Evolutionary conservation across 2,888 invertebrate genomes (phyloP).

Genomic region (Altica lythri): DNA sequence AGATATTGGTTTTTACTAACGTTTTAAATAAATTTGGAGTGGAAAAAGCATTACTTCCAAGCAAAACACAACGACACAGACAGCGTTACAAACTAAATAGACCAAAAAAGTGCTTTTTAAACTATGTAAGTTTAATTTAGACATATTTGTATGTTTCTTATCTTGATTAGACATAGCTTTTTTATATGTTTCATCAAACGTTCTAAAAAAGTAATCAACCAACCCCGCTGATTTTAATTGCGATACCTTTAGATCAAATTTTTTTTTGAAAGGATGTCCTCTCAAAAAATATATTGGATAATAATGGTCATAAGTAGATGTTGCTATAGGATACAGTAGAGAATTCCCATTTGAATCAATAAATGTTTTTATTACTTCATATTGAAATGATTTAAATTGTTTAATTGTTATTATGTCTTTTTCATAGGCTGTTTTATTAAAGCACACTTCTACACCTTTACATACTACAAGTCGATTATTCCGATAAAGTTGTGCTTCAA

Average conservation of each 20-base stretch:
- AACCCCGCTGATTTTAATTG: constrained; percentile 8
- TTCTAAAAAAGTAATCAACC: constrained; percentile 1
- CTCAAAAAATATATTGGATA: constrained; percentile 15
- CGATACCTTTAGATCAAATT: constrained; percentile 7
- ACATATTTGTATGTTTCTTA: too few relatives aligned
- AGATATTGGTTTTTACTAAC: too few relatives aligned
- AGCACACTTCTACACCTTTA: neutral
- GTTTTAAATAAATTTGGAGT: too few relatives aligned
- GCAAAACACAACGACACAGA: too few relatives aligned
- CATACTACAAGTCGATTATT: neutral
- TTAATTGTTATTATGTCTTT: constrained; percentile 14
- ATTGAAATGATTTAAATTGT: constrained; percentile 2
- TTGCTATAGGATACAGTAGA: constrained; percentile 13
- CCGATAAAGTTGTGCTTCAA: neutral
- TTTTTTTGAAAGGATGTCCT: constrained; percentile 17
- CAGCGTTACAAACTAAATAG: too few relatives aligned
- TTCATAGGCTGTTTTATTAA: constrained; percentile 17
- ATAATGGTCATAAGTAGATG: too few relatives aligned
- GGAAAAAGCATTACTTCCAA: too few relatives aligned
- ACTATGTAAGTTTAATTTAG: too few relatives aligned
- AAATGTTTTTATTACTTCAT: constrained; percentile 4
- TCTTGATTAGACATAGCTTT: constrained; percentile 13
- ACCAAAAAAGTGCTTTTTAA: too few relatives aligned
- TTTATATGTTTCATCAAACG: constrained; percentile 3
- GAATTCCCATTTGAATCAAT: constrained; percentile 18